These are phyloP conservation scores for Phasia obesa DNA, from an alignment of 2,888 invertebrate genomes.

Conservation along the genomic window DNA sequence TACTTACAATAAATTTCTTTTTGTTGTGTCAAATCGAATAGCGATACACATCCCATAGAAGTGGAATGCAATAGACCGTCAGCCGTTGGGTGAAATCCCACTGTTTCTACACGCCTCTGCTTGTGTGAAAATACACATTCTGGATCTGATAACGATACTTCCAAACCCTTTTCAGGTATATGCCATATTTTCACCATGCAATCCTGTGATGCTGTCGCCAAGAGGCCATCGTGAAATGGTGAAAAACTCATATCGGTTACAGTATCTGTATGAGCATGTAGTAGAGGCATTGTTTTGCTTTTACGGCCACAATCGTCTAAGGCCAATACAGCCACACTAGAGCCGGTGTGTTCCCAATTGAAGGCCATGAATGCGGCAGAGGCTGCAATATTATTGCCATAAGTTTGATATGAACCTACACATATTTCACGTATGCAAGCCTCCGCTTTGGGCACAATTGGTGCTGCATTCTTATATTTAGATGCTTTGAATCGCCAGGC, in stretches of 20 bases:
- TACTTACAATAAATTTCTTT: conserved; percentile 89
- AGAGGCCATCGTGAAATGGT: conserved; percentile 95
- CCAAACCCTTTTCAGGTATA: conserved; percentile 91
- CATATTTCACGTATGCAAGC: conserved; percentile 93
- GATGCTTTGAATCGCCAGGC: conserved; percentile 98
- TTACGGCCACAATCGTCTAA: conserved; percentile 94
- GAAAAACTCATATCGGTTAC: conserved; percentile 98
- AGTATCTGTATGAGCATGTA: conserved; percentile 94
- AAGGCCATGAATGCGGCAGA: conserved; percentile 97
- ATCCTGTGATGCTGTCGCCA: conserved; percentile 95
- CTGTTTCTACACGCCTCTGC: conserved; percentile 93
- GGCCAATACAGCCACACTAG: conserved; percentile 94
- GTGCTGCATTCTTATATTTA: conserved; percentile 98
- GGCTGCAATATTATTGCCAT: conserved; percentile 96
- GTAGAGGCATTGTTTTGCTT: conserved; percentile 92
- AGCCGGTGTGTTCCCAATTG: conserved; percentile 96
- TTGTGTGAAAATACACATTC: conserved; percentile 92
- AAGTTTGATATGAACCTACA: conserved; percentile 96
- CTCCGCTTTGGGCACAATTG: conserved; percentile 97
- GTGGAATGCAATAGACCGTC: conserved; percentile 94
- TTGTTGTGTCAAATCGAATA: conserved; percentile 94
- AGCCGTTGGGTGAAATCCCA: conserved; percentile 95
- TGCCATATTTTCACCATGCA: conserved; percentile 95
- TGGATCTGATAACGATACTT: conserved; percentile 89
- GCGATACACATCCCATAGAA: conserved; percentile 89